Evolutionary conservation across 2,888 invertebrate genomes (phyloP).

Genomic region (Podabrus alpinus): DNA sequence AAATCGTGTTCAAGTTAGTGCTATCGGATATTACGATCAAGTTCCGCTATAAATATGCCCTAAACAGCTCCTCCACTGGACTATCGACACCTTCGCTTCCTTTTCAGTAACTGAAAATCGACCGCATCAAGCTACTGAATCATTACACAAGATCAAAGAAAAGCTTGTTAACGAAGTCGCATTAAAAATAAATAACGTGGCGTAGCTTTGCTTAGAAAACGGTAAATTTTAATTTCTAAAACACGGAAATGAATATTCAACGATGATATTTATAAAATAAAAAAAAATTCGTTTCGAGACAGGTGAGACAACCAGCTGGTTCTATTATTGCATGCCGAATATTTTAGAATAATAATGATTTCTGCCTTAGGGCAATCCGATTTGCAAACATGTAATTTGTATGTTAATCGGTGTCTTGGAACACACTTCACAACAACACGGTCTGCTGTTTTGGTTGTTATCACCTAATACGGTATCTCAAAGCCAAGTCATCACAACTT

Average conservation of each 20-base stretch:
- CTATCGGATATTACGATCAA: slow-evolving; percentile 1
- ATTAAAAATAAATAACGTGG: neutral
- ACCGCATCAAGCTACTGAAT: neutral
- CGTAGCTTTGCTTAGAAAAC: neutral
- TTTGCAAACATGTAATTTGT: neutral
- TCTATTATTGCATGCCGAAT: neutral
- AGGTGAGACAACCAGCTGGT: neutral
- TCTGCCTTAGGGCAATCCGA: neutral
- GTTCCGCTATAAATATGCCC: slow-evolving; percentile 2
- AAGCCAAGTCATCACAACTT: neutral
- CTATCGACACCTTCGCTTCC: slow-evolving; percentile 1
- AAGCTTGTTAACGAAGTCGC: neutral
- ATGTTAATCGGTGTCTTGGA: neutral
- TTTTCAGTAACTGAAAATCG: slow-evolving; percentile 1
- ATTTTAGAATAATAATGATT: neutral
- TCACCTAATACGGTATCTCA: neutral
- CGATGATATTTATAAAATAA: neutral
- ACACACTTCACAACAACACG: neutral
- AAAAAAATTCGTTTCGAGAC: neutral
- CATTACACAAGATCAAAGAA: neutral
- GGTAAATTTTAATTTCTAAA: neutral
- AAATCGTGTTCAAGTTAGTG: neutral
- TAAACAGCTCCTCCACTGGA: neutral
- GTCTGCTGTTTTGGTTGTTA: neutral
- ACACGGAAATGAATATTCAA: neutral